Percentiles rank a stretch among this genome's conserved stretches.
Evolutionary conservation across 2,797 vertebrate species (phyloP).

Genomic region (Euphonia xanthogaster): DNA sequence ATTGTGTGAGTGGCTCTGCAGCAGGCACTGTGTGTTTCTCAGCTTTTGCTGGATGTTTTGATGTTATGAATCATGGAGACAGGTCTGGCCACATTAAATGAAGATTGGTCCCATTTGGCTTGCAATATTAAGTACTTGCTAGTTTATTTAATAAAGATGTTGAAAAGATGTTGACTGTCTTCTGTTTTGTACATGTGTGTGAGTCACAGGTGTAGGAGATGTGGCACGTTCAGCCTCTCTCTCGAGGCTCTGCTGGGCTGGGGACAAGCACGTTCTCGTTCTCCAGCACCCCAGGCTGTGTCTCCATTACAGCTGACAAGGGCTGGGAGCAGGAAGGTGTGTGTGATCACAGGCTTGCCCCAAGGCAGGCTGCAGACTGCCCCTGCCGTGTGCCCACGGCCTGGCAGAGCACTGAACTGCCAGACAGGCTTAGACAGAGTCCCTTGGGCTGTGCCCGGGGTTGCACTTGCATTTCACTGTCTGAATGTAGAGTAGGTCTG

Average conservation of each 20-base stretch:
- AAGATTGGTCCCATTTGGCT: background rate
- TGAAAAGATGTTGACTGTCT: background rate
- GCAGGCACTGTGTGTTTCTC: background rate
- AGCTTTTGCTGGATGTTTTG: background rate
- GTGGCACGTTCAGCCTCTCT: background rate
- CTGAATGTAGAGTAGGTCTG: background rate
- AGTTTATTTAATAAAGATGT: slow-evolving; percentile 14
- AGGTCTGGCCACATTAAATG: background rate
- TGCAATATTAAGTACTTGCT: background rate
- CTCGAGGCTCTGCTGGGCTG: background rate
- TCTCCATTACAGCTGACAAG: background rate
- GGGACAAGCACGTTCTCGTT: background rate
- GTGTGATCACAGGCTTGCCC: background rate
- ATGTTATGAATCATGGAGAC: background rate
- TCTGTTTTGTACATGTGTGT: background rate
- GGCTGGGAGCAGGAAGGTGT: background rate
- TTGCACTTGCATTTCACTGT: background rate
- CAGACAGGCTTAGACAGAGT: background rate
- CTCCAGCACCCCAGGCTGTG: background rate
- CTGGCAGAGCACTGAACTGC: background rate
- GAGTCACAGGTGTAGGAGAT: background rate
- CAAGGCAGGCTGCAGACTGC: background rate
- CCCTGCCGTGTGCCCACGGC: background rate
- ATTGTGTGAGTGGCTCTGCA: background rate
- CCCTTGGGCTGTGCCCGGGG: background rate